Percentiles rank a stretch among this genome's conserved stretches.
Evolutionary conservation across 2,113 vertebrate species (phyloP).

Genomic region (Stomatorhinus ivindoensis): DNA sequence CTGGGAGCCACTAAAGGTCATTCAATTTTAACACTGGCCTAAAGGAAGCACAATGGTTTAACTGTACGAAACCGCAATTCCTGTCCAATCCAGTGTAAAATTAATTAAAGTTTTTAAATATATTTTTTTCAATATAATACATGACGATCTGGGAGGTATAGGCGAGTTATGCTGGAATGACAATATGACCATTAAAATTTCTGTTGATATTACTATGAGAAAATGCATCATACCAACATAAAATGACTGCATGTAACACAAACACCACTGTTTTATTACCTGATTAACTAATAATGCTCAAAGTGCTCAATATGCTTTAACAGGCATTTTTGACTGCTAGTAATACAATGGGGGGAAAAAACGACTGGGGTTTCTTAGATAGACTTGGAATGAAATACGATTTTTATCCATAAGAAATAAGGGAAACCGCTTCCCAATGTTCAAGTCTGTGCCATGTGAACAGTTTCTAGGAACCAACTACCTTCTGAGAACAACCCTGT

Average conservation of each 20-base stretch:
- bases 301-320: not conserved
- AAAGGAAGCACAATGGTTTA: not conserved
- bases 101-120: too few species aligned
- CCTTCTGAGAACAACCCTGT: not conserved
- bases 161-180: not conserved
- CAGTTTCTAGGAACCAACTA: not conserved
- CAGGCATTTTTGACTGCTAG: not conserved
- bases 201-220: not conserved
- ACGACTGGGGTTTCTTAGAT: not conserved
- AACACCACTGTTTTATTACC: not conserved
- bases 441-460: not conserved
- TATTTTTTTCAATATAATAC: not conserved
- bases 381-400: not conserved
- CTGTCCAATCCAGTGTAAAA: not conserved
- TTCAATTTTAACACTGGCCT: not conserved
- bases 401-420: not conserved
- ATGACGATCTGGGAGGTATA: not conserved
- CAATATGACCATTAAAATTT: not conserved
- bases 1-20: not conserved
- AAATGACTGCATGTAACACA: not conserved
- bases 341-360: not conserved
- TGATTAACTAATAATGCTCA: not conserved
- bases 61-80: not conserved
- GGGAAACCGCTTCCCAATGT: not conserved
- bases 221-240: not conserved